These are phyloP conservation scores for Noturus placidus DNA, from an alignment of 2,113 vertebrate genomes.

Conservation along the genomic window DNA sequence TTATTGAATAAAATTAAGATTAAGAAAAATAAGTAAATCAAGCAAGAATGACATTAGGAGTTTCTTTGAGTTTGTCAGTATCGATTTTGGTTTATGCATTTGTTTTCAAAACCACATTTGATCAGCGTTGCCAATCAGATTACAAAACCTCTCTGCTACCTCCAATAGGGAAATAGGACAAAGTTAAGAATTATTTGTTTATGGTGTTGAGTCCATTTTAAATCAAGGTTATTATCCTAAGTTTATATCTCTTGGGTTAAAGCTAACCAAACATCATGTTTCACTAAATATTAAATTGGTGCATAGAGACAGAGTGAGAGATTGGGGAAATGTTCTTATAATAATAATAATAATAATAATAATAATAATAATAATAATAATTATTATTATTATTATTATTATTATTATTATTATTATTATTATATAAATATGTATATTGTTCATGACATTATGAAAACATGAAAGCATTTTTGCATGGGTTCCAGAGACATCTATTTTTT, in stretches of 20 bases:
- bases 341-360: not conserved
- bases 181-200: conserved; percentile 39
- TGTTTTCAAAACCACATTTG: conserved; percentile 27
- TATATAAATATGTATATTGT: not conserved
- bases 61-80: not conserved
- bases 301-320: no score
- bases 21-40: not conserved
- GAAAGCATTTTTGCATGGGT: not conserved
- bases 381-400: not conserved
- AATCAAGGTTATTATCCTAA: conserved; percentile 16
- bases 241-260: not conserved
- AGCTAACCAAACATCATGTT: not conserved
- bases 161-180: conserved; percentile 25
- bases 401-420: no score
- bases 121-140: conserved; percentile 42
- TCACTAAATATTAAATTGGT: not conserved
- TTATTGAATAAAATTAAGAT: not conserved
- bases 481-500: not conserved
- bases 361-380: not conserved
- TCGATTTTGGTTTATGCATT: conserved; percentile 42
- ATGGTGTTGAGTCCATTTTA: conserved; percentile 11
- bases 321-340: not conserved
- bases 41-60: not conserved
- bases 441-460: not conserved
- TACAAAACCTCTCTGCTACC: conserved; percentile 11